These are phyloP conservation scores for Listrodromus nycthemerus DNA, from an alignment of 2,888 invertebrate genomes.

Conservation along the genomic window DNA sequence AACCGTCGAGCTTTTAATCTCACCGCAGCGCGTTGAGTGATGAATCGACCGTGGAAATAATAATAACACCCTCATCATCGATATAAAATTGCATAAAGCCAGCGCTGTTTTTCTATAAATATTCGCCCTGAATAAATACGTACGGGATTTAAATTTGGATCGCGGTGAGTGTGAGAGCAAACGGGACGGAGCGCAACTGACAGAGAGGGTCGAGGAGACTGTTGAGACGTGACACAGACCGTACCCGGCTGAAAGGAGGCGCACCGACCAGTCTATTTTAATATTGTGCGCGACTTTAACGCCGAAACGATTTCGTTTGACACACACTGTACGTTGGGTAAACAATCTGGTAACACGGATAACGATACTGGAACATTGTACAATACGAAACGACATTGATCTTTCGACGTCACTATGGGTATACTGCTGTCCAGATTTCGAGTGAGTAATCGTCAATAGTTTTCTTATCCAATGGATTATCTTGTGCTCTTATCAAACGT, in stretches of 20 bases:
- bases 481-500: conserved; percentile 47
- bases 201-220: conserved; percentile 5
- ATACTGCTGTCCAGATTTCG: conserved; percentile 80
- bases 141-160: conserved; percentile 77
- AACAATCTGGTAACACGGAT: conserved; percentile 44
- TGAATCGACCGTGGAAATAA: conserved; percentile 31
- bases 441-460: conserved; percentile 73
- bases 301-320: conserved; percentile 41
- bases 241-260: conserved; percentile 63
- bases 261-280: conserved; percentile 70
- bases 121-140: conserved; percentile 63
- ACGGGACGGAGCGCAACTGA: conserved; percentile 2
- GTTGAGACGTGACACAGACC: conserved; percentile 51
- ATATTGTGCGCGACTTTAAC: conserved; percentile 62
- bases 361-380: conserved; percentile 12
- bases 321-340: conserved; percentile 25
- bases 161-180: conserved; percentile 52
- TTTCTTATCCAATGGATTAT: conserved; percentile 1
- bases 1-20: neutral
- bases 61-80: conserved; percentile 41
- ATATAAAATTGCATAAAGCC: conserved; percentile 59
- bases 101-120: conserved; percentile 60
- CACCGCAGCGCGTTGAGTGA: neutral
- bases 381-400: conserved; percentile 22
- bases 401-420: conserved; percentile 73